A percentile compares a stretch with the other conserved stretches of the same genome.
Conservation (phyloP, 2,888 invertebrate species). For the Yponomeuta sedellus region DNA sequence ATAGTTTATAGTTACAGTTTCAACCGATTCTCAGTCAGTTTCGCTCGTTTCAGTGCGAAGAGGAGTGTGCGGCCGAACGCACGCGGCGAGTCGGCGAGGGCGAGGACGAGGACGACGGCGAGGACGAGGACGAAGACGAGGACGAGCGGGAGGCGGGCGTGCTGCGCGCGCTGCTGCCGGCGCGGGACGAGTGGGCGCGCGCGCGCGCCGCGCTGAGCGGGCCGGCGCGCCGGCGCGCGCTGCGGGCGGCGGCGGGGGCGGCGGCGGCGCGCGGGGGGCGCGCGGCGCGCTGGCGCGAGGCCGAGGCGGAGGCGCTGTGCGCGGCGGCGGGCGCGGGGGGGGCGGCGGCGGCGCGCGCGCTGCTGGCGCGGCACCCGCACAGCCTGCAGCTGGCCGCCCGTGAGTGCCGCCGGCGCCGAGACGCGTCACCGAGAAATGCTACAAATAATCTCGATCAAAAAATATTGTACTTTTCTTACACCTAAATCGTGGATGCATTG, state of each 20-base stretch:
- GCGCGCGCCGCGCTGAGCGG: conserved; percentile 21
- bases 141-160: conserved; percentile 32
- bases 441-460: no score
- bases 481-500: no score
- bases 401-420: conserved; percentile 10
- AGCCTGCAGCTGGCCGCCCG: conserved; percentile 16
- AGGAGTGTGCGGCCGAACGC: neutral
- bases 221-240: conserved; percentile 16
- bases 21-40: no score
- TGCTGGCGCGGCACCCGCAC: conserved; percentile 15
- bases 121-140: conserved; percentile 24
- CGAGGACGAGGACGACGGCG: conserved; percentile 27
- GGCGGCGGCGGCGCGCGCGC: conserved; percentile 28
- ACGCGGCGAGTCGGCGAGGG: conserved; percentile 22
- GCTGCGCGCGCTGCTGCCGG: conserved; percentile 31
- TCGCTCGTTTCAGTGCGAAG: conserved; percentile 27
- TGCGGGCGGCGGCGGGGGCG: neutral
- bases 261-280: neutral
- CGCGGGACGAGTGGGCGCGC: conserved; percentile 19
- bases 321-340: conserved; percentile 22
- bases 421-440: no score
- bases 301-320: conserved; percentile 16
- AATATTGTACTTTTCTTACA: no score
- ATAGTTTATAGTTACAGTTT: no score
- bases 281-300: neutral